Conservation (phyloP, 2,888 invertebrate genomes). For the Sinodicranocentrus sp. region DNA sequence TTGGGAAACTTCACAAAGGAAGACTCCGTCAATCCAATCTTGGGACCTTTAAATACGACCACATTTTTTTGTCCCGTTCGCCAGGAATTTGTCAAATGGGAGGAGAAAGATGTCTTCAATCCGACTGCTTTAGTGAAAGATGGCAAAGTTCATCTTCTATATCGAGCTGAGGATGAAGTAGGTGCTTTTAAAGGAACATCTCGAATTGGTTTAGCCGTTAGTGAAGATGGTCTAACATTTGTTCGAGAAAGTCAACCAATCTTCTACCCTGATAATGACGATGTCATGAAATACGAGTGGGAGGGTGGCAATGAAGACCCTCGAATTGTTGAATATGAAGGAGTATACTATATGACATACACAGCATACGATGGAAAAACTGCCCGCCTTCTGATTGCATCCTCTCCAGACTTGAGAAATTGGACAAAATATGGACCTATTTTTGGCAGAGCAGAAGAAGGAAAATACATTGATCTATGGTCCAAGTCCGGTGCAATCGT, state of each 20-base stretch:
- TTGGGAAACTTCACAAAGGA: slow-evolving; percentile 71
- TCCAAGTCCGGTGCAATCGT: slow-evolving; percentile 75
- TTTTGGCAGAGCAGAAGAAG: slow-evolving; percentile 56
- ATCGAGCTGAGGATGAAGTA: slow-evolving; percentile 71
- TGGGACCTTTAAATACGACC: slow-evolving; percentile 66
- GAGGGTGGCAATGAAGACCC: slow-evolving; percentile 75
- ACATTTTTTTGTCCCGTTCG: slow-evolving; percentile 71
- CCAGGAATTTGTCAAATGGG: slow-evolving; percentile 62
- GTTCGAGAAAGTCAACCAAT: slow-evolving; percentile 59
- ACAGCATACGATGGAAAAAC: slow-evolving; percentile 70
- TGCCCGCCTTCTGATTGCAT: slow-evolving; percentile 71
- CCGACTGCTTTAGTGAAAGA: slow-evolving; percentile 70
- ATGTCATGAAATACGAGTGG: slow-evolving; percentile 65
- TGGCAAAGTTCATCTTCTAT: slow-evolving; percentile 67
- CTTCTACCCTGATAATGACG: slow-evolving; percentile 71
- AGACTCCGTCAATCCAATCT: slow-evolving; percentile 71
- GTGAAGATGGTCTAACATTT: slow-evolving; percentile 69
- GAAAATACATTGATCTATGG: slow-evolving; percentile 64
- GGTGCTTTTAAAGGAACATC: slow-evolving; percentile 71
- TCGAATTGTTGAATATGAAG: slow-evolving; percentile 62
- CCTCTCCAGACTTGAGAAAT: slow-evolving; percentile 55
- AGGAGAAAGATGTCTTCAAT: slow-evolving; percentile 74
- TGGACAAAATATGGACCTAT: slow-evolving; percentile 73
- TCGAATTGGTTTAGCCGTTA: slow-evolving; percentile 70
- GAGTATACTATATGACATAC: slow-evolving; percentile 71